phyloP scores from a whole-genome alignment of 2,888 invertebrate species.

The Lissocephala sabroskyi region DNA sequence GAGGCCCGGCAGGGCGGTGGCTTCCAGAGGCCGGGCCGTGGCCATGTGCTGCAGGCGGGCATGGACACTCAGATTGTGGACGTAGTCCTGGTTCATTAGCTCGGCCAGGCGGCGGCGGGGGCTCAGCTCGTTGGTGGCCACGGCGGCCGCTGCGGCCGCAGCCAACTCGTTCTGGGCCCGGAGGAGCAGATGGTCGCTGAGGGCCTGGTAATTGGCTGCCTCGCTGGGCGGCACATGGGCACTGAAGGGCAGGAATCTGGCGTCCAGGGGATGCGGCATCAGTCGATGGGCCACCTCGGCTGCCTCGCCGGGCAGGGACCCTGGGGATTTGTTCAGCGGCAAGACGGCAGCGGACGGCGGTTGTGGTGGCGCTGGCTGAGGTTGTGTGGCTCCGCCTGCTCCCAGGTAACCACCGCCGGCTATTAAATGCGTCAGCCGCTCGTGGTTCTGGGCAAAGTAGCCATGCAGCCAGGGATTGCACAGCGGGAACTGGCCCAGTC shows the following conservation, averaged over 20 bases:
- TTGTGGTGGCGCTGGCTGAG: too few relatives aligned
- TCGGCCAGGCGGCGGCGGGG: slow-evolving; percentile 48
- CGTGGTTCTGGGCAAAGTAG: slow-evolving; percentile 71
- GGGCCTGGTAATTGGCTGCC: neutral
- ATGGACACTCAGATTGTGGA: slow-evolving; percentile 57
- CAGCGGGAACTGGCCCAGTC: slow-evolving; percentile 69
- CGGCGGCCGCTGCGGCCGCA: slow-evolving; percentile 23
- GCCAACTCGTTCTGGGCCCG: slow-evolving; percentile 3
- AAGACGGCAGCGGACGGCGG: slow-evolving; percentile 2
- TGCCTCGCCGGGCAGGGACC: slow-evolving; percentile 18
- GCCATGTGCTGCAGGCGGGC: slow-evolving; percentile 49
- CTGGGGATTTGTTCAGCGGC: neutral
- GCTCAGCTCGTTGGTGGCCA: slow-evolving; percentile 33
- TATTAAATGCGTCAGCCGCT: slow-evolving; percentile 69
- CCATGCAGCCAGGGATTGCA: slow-evolving; percentile 72
- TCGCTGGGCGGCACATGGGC: neutral
- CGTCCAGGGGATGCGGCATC: slow-evolving; percentile 40
- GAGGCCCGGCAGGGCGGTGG: too few relatives aligned
- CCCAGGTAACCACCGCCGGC: slow-evolving; percentile 58
- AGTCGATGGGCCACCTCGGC: slow-evolving; percentile 22
- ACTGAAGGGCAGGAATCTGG: slow-evolving; percentile 53
- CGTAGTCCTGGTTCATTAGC: slow-evolving; percentile 58
- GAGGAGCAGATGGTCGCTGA: slow-evolving; percentile 1
- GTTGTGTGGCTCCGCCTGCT: too few relatives aligned
- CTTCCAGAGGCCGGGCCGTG: slow-evolving; percentile 29